Evolutionary conservation across 2,888 invertebrate species (phyloP).

Genomic region (Phania funesta): DNA sequence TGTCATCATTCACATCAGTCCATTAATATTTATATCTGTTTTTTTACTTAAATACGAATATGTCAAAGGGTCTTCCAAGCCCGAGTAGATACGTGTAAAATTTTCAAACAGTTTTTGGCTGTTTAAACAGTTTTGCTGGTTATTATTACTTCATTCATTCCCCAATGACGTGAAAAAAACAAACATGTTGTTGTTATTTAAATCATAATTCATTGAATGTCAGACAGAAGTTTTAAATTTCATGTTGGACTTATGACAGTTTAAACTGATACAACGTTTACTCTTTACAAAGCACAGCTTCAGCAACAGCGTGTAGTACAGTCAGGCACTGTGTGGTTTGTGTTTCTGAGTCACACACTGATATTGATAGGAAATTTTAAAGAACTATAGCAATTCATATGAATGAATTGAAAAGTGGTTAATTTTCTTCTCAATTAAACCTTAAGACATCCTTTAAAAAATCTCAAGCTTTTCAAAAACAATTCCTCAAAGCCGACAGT

Average conservation of each 20-base stretch:
- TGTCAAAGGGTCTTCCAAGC: slow-evolving; percentile 54
- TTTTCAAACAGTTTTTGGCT: slow-evolving; percentile 20
- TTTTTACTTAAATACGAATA: not conserved
- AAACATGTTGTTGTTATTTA: slow-evolving; percentile 43
- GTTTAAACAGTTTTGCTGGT: slow-evolving; percentile 32
- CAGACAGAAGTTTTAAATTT: slow-evolving; percentile 69
- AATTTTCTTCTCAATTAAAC: too few species aligned
- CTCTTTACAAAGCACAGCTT: slow-evolving; percentile 31
- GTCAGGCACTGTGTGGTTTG: slow-evolving; percentile 28
- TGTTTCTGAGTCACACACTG: slow-evolving; percentile 16
- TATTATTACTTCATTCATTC: slow-evolving; percentile 30
- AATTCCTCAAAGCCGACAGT: too few species aligned
- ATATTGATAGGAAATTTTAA: not conserved
- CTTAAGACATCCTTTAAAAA: too few species aligned
- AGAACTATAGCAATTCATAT: slow-evolving; percentile 11
- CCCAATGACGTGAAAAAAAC: not conserved
- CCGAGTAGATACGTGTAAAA: not conserved
- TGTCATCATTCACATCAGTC: slow-evolving; percentile 50
- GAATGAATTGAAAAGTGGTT: not conserved
- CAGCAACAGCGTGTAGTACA: slow-evolving; percentile 41
- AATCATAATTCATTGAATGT: slow-evolving; percentile 66
- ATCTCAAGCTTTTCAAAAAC: too few species aligned
- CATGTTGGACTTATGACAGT: slow-evolving; percentile 70
- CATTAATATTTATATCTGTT: slow-evolving; percentile 38
- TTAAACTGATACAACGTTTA: slow-evolving; percentile 62